Evolutionary conservation across 1,140 invertebrate genomes (phyloP).

Genomic region (Ceratosolen solmsi): DNA sequence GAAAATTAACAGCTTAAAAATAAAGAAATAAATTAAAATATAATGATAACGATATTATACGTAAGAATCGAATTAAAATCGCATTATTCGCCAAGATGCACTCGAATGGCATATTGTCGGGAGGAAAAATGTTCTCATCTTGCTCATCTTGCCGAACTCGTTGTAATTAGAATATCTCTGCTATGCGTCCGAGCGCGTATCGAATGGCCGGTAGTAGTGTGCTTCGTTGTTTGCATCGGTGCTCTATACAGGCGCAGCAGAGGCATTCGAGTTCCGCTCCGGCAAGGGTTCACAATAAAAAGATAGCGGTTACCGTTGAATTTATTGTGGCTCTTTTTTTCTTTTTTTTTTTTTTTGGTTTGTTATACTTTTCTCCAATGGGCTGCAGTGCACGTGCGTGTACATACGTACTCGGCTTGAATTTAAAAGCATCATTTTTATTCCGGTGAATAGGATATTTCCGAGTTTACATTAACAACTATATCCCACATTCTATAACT

Average conservation of each 20-base stretch:
- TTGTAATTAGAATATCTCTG: constrained; percentile 48
- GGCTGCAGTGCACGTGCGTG: background rate
- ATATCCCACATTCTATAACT: background rate
- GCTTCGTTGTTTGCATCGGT: constrained; percentile 37
- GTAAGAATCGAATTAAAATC: no score
- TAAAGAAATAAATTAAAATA: no score
- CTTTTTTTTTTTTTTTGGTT: background rate
- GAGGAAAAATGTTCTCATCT: no score
- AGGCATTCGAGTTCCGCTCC: no score
- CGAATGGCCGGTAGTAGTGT: constrained; percentile 11
- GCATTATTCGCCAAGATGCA: no score
- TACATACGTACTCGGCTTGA: background rate
- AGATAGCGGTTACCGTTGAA: constrained; percentile 27
- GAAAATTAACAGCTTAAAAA: no score
- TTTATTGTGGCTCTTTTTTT: constrained; percentile 34
- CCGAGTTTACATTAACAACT: background rate
- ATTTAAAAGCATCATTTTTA: constrained; percentile 43
- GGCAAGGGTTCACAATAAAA: background rate
- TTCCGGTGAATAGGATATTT: background rate
- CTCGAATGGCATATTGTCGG: no score
- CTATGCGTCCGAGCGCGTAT: constrained; percentile 15
- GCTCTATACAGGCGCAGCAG: no score
- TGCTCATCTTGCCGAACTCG: background rate
- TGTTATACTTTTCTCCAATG: background rate
- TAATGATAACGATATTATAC: no score